These are phyloP conservation scores for Toxonevra muliebris DNA, from an alignment of 2,888 invertebrate species.

Conservation along the genomic window DNA sequence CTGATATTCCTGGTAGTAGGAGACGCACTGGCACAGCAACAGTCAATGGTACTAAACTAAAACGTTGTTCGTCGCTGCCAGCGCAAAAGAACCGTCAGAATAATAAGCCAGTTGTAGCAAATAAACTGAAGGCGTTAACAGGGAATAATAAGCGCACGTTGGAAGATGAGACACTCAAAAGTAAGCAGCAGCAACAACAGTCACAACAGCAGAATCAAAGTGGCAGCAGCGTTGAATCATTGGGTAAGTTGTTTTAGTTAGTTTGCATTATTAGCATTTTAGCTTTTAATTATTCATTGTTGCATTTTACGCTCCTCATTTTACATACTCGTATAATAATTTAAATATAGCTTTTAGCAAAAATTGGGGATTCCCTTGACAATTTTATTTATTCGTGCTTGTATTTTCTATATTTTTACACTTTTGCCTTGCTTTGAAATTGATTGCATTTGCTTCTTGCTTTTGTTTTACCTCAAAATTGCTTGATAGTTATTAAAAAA, in stretches of 20 bases:
- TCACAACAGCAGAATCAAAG: slow-evolving; percentile 48
- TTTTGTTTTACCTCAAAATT: too few relatives aligned
- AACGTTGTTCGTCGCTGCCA: slow-evolving; percentile 69
- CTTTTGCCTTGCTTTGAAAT: too few relatives aligned
- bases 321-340: too few relatives aligned
- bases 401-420: too few relatives aligned
- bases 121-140: slow-evolving; percentile 46
- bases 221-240: slow-evolving; percentile 63
- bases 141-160: slow-evolving; percentile 39
- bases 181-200: slow-evolving; percentile 33
- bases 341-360: too few relatives aligned
- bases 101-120: slow-evolving; percentile 37
- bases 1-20: slow-evolving; percentile 67
- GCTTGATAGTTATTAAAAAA: too few relatives aligned
- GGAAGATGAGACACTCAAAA: slow-evolving; percentile 30
- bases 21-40: slow-evolving; percentile 58
- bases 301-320: too few relatives aligned
- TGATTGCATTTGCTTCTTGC: too few relatives aligned
- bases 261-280: not conserved
- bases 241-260: slow-evolving; percentile 54
- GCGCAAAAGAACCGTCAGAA: slow-evolving; percentile 52
- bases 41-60: slow-evolving; percentile 66
- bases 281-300: not conserved
- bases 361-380: too few relatives aligned
- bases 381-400: too few relatives aligned